These are phyloP conservation scores for Automeris io DNA, from an alignment of 2,888 invertebrate species.

Conservation along the genomic window DNA sequence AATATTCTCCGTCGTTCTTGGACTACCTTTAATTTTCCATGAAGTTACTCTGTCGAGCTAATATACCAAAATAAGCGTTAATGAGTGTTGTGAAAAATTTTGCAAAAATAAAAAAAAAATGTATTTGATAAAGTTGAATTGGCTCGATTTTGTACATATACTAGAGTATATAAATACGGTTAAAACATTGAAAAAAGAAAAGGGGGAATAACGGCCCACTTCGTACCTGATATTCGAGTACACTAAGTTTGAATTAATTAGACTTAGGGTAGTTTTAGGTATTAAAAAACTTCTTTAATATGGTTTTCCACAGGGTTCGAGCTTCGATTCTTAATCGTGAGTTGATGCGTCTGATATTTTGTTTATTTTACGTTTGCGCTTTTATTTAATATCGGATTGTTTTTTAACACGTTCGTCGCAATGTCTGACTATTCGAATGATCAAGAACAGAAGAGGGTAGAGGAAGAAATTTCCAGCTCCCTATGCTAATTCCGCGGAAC, in stretches of 20 bases:
- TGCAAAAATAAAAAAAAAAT: conserved; percentile 1
- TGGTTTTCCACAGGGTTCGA: conserved; percentile 70
- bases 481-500: no score
- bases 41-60: no score
- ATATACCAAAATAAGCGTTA: no score
- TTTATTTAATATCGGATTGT: neutral
- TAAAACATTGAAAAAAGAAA: conserved; percentile 25
- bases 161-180: conserved; percentile 35
- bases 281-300: conserved; percentile 48
- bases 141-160: conserved; percentile 45
- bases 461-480: no score
- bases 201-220: conserved; percentile 55
- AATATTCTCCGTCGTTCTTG: no score
- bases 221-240: conserved; percentile 76
- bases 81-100: neutral
- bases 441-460: no score
- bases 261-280: conserved; percentile 64
- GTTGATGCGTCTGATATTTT: conserved; percentile 10
- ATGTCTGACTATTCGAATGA: no score
- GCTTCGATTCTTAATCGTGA: conserved; percentile 31
- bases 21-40: no score
- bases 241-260: conserved; percentile 58
- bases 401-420: no score
- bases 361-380: conserved; percentile 14
- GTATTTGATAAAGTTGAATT: conserved; percentile 1